Conservation (phyloP, 2,797 vertebrate species). For the Poecilia wingei region DNA sequence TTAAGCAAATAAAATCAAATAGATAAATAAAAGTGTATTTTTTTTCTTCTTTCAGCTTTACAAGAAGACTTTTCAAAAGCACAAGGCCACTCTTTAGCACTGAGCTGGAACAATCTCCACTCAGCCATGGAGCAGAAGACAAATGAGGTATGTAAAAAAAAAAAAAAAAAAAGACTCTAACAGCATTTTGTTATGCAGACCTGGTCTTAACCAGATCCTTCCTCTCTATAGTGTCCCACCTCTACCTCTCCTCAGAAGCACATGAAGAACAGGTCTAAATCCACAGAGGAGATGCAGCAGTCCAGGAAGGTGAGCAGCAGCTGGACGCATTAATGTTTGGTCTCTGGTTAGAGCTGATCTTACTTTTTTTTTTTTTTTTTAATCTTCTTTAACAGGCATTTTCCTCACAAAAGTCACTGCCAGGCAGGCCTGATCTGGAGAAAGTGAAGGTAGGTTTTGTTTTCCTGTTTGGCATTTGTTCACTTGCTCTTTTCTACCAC, state of each 20-base stretch:
- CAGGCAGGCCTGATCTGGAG: slow-evolving; percentile 82
- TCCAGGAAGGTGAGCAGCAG: slow-evolving; percentile 80
- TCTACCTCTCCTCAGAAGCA: slow-evolving; percentile 85
- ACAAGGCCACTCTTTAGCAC: slow-evolving; percentile 13
- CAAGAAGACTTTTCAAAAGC: slow-evolving; percentile 5
- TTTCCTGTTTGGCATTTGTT: background rate
- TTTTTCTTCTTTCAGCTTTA: slow-evolving; percentile 11
- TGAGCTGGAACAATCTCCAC: slow-evolving; percentile 9
- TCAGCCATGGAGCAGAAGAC: slow-evolving; percentile 79
- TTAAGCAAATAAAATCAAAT: background rate
- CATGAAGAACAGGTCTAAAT: slow-evolving; percentile 87
- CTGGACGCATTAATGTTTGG: background rate
- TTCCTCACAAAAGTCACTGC: slow-evolving; percentile 87
- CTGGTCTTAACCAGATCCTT: slow-evolving; percentile 6
- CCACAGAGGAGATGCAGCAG: slow-evolving; percentile 86
- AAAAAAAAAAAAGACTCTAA: background rate
- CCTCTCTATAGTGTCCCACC: slow-evolving; percentile 65
- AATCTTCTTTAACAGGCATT: slow-evolving; percentile 74
- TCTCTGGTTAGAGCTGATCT: background rate
- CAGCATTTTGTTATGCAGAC: background rate
- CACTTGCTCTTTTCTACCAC: background rate
- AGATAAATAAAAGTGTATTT: background rate
- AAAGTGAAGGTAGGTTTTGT: slow-evolving; percentile 78
- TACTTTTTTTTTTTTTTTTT: background rate
- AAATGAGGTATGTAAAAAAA: slow-evolving; percentile 54